Evolutionary conservation across 2,797 vertebrate species (phyloP).

Genomic region (Ataeniobius toweri): DNA sequence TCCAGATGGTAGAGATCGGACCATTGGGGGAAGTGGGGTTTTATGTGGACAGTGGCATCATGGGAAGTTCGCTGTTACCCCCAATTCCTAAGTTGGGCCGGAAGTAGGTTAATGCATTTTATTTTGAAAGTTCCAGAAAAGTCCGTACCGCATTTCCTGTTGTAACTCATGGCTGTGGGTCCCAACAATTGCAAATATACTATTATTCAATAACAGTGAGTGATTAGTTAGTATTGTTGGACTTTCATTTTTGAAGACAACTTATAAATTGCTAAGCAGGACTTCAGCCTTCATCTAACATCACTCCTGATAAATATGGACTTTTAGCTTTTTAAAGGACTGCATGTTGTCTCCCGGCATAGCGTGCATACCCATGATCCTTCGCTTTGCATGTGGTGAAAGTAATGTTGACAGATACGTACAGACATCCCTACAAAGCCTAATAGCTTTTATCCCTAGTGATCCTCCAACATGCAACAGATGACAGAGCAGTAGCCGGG

Average conservation of each 20-base stretch:
- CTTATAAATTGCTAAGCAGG: neutral
- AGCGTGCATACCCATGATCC: neutral
- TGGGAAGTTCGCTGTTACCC: no score
- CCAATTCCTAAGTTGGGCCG: no score
- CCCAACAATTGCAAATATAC: no score
- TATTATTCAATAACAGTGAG: neutral
- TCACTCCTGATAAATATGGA: neutral
- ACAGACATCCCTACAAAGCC: neutral
- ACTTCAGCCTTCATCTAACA: neutral
- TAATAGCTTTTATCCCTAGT: neutral
- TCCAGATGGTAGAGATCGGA: no score
- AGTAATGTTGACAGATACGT: no score
- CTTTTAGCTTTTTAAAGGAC: neutral
- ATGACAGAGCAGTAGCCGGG: neutral
- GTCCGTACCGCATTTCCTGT: no score
- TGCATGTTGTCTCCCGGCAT: neutral
- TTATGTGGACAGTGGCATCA: no score
- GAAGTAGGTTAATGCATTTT: no score
- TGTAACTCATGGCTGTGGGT: no score
- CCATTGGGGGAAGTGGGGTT: no score
- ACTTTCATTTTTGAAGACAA: neutral
- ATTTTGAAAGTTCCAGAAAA: no score
- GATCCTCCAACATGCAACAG: neutral
- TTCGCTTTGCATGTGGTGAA: neutral
- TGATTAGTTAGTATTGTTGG: neutral